These are phyloP conservation scores for Macrosiphum euphorbiae DNA, from an alignment of 2,888 invertebrate species.

Conservation along the genomic window DNA sequence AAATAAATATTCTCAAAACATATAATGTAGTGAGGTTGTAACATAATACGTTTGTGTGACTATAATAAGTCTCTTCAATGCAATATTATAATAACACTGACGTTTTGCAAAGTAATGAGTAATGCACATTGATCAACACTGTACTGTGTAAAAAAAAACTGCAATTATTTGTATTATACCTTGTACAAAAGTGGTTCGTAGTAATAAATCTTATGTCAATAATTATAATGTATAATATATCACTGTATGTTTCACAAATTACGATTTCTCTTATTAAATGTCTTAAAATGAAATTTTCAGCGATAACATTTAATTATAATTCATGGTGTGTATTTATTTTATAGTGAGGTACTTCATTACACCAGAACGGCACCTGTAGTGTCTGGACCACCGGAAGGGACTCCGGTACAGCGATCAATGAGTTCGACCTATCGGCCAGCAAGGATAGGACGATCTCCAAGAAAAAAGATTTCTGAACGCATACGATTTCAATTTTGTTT, in stretches of 20 bases:
- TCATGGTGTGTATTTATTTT: neutral
- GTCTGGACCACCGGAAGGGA: slow-evolving; percentile 51
- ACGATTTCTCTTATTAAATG: neutral
- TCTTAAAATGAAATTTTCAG: neutral
- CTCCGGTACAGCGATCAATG: slow-evolving; percentile 60
- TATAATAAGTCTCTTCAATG: neutral
- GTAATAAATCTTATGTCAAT: neutral
- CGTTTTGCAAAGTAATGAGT: neutral
- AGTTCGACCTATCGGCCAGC: slow-evolving; percentile 57
- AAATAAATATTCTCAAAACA: neutral
- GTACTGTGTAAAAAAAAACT: neutral
- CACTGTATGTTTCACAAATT: neutral
- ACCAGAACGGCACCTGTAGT: slow-evolving; percentile 51
- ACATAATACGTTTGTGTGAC: neutral
- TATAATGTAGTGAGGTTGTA: neutral
- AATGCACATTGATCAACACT: neutral
- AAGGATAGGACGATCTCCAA: slow-evolving; percentile 63
- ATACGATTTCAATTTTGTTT: neutral
- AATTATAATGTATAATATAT: neutral
- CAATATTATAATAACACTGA: neutral
- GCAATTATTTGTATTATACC: neutral
- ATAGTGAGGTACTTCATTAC: slow-evolving; percentile 29
- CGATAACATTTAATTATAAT: neutral
- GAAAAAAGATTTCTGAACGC: slow-evolving; percentile 62
- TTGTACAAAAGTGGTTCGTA: neutral